Evolutionary conservation across 2,888 invertebrate genomes (phyloP), one percentile per base, ranked within the genome.

Genomic region (Tinea pellionella): DNA sequence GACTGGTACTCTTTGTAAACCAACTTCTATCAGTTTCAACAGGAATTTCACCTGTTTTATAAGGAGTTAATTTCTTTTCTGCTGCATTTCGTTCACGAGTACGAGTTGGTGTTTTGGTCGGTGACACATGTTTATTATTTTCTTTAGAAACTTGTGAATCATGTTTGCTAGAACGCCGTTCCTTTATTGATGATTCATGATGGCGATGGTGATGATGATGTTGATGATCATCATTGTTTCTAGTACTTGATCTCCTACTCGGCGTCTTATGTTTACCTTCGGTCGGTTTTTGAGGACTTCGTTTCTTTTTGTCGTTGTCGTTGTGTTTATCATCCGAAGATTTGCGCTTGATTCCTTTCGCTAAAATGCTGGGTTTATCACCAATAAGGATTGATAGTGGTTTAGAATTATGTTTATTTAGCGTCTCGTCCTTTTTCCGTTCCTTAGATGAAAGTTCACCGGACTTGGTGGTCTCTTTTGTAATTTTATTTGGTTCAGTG

Each of bases 391-490:
- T 9, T n/a, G 47, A 47, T 15, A 16, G 13, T 47, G 47, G 47
- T 24, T 29, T 55, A 11, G 55, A 47, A 47, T 64, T 70, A 80
- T 61, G 72, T 55, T 69, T 78, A 63, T 78, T 87, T 76, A 89
- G 61, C 85, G 89, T 89, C 88, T 90, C 88, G 86, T 90, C 82
- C 88, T 83, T 73, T 90, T 91, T 83, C 89, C 89, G 80, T 85
- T 90, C 72, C 90, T 89, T 67, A 90, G 88, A 70, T 83, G 88
- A 73, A 90, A 89, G 75, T 78, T 90, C 80, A 88, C 80, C 64
- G 89, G 90, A 69, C 89, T 90, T 72, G 88, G 81, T 61, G 86
- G 83, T 73, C 90, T 91, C 84, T 89, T 91, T 75, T 78, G 87
- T 66, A 76, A 82, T 68, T 82, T 89, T 74, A 85, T 77, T 75